Evolutionary conservation across 2,797 vertebrate genomes (phyloP), one percentile per base, ranked within the genome.

Genomic region (Aplochiton taeniatus): DNA sequence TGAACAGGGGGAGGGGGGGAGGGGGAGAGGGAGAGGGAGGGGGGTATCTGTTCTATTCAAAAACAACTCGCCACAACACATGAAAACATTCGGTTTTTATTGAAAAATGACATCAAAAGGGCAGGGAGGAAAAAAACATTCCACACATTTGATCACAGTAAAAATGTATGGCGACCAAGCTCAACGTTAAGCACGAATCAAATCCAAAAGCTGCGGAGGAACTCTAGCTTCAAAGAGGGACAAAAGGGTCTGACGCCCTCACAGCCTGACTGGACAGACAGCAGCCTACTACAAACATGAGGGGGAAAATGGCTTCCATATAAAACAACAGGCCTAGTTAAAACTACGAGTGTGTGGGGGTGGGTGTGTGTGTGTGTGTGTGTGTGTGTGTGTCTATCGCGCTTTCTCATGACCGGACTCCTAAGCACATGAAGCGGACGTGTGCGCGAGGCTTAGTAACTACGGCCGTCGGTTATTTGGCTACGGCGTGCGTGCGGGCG

Each of bases 61-160:
- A n/a, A 47, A 47, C 1, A 47, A 47, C 7, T 47, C 9, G 13
- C 7, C 13, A 13, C 13, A 9, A 8, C 9, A 11, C n/a, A 61
- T 53, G 0, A 11, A 66, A 52, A 7, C 14, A 59, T 63, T 68
- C 45, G 1, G 20, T 73, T 87, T 90, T 90, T 89, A 91, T 90
- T 91, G 86, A 88, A 91, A 91, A 91, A 91, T 72, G 79, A 85
- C 81, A 72, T 82, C 84, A 87, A 83, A 80, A 80, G 67, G 77
- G 70, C 16, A 19, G 31, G 87, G 85, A 83, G 84, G 78, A 74
- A 79, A 58, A 52, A 7, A 64, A 20, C 70, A 72, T 71, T 69
- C 79, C 86, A 80, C 87, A 79, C 89, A 65, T 81, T 78, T 75
- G 69, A 84, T 90, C 87, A 89, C 86, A 85, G 77, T 85, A 87